phyloP scores from a whole-genome alignment of 2,797 vertebrate genomes.

The Pipistrellus pygmaeus region DNA sequence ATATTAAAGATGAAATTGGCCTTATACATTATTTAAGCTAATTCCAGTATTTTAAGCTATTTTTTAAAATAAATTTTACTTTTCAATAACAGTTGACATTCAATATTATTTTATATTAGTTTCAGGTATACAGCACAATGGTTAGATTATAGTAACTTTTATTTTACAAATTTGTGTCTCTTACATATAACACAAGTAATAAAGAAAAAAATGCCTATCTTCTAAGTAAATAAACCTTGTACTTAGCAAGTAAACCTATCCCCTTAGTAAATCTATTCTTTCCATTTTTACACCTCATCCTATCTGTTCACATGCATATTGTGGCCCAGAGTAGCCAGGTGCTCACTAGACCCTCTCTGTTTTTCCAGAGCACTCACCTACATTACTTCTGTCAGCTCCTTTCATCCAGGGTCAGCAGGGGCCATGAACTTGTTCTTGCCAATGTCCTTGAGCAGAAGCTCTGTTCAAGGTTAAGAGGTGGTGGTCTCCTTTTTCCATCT shows the following conservation, averaged over 20 bases:
- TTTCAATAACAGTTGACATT: background rate
- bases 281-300: background rate
- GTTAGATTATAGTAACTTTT: background rate
- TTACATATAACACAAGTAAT: background rate
- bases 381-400: background rate
- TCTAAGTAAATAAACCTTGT: slow-evolving; percentile 23
- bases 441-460: background rate
- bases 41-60: slow-evolving; percentile 2
- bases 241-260: background rate
- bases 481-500: background rate
- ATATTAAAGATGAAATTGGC: background rate
- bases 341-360: background rate
- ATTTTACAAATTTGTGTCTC: background rate
- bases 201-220: slow-evolving; percentile 14
- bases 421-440: background rate
- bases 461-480: background rate
- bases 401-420: background rate
- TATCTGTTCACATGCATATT: background rate
- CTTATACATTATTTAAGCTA: slow-evolving; percentile 34
- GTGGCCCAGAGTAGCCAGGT: background rate
- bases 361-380: background rate
- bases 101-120: background rate
- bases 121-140: background rate
- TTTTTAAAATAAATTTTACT: background rate
- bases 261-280: background rate